Conservation (phyloP, 37 sponge, comb jelly and placozoan genomes). For the Beroe forskalii region DNA sequence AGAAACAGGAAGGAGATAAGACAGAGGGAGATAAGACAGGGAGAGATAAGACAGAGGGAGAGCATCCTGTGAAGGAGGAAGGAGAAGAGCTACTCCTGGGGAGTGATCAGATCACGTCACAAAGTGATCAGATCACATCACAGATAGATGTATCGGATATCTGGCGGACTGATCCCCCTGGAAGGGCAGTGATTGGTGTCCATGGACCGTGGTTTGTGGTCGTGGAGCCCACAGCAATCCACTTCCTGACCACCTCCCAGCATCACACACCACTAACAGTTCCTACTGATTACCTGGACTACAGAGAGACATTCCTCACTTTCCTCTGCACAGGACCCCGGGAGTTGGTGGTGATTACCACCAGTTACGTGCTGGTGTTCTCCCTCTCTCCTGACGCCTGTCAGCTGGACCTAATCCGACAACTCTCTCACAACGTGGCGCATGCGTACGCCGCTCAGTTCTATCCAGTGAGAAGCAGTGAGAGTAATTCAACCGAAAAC, state of each 20-base stretch:
- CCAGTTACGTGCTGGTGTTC: background rate
- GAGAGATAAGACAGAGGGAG: background rate
- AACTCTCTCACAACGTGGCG: background rate
- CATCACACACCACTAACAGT: background rate
- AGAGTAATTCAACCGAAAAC: background rate
- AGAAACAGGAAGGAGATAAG: background rate
- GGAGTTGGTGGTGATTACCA: background rate
- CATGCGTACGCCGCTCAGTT: conserved; percentile 2
- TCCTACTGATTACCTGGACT: background rate
- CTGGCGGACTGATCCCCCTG: background rate
- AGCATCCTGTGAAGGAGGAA: no score
- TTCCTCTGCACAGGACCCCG: background rate
- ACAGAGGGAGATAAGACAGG: background rate
- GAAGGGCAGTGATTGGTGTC: background rate
- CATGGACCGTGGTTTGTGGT: background rate
- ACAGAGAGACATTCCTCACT: background rate
- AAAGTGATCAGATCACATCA: background rate
- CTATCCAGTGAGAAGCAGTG: background rate
- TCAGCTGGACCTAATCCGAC: background rate
- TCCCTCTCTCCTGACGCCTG: background rate
- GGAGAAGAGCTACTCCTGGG: no score
- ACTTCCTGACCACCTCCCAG: background rate
- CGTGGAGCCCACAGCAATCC: background rate
- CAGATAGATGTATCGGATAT: background rate
- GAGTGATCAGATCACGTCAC: background rate